Base-by-base conservation (phyloP, 1,140 invertebrate genomes). In the Armadillidium nasatum region DNA sequence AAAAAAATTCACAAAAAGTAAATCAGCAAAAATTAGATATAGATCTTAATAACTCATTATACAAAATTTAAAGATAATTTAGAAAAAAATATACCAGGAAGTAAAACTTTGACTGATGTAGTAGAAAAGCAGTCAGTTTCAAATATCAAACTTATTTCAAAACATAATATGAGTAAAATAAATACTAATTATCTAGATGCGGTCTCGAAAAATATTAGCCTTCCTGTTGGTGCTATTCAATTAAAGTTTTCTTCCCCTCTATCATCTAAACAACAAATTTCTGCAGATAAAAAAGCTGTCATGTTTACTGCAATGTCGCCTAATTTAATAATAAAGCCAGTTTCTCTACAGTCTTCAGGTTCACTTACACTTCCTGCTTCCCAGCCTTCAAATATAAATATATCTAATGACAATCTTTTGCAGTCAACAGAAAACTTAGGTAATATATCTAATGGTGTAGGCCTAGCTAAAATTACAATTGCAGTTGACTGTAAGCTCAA, bases 401-500 rank as follows among this genome's bases (percentile, higher is more conserved):
- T 6, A 33, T 33, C 33, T 33, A 33, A 33, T 33, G 33, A 33
- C 1, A 33, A 33, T 33, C 33, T 33, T 33, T 33, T 33, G 33
- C 33, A 33, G 33, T 6, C 33, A 33, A 33, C 6, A 33, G 33
- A n/a, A n/a, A n/a, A 33, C 33, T 33, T n/a, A n/a, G 6, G 33
- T 33, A 33, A 33, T 33, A 60, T 50, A 60, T 19, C 1, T 13
- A 60, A 60, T 60, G 46, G 11, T 33, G 54, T 46, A 44, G 79
- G 79, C 6, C 73, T 54, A 46, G 79, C 79, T 23, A 80, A 80
- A 74, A 75, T 80, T 21, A 78, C 73, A 11, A 80, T 80, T 43
- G 75, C 79, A 23, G 79, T 80, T 68, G 79, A 80, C 33, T 74
- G 76, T 23, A 78, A 78, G 19, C 76, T 75, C 46, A 78, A 80